These are phyloP conservation scores for Azemiops feae DNA, from an alignment of 2,113 vertebrate genomes.

Conservation along the genomic window DNA sequence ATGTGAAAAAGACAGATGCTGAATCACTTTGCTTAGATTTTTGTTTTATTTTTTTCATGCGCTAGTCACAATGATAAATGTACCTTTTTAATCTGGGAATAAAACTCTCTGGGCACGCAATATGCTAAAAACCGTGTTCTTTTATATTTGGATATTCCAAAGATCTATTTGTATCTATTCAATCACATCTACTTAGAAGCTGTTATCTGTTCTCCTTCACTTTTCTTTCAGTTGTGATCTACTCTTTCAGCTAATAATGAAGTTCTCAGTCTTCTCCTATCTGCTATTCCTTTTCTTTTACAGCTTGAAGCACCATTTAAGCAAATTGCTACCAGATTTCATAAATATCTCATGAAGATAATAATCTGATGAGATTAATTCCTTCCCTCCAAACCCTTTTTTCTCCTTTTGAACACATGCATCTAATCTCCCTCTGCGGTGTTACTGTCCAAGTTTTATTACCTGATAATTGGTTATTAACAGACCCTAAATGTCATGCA, in stretches of 20 bases:
- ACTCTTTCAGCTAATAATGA: background rate
- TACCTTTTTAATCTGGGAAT: background rate
- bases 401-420: background rate
- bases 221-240: background rate
- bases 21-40: background rate
- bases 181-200: background rate
- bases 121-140: background rate
- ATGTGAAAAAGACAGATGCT: background rate
- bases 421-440: background rate
- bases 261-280: background rate
- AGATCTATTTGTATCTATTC: background rate
- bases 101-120: background rate
- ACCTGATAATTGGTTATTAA: conserved; percentile 8
- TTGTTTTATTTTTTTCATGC: background rate
- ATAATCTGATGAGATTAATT: background rate
- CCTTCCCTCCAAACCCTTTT: background rate
- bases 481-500: conserved; percentile 7
- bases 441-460: conserved; percentile 7
- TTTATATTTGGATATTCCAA: background rate
- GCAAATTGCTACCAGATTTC: conserved; percentile 20
- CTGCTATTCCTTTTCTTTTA: background rate
- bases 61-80: background rate
- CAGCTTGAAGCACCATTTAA: background rate
- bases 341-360: conserved; percentile 5
- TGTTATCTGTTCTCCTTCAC: background rate